Conservation (phyloP, 2,888 invertebrate species). For the Pachymerium ferrugineum region DNA sequence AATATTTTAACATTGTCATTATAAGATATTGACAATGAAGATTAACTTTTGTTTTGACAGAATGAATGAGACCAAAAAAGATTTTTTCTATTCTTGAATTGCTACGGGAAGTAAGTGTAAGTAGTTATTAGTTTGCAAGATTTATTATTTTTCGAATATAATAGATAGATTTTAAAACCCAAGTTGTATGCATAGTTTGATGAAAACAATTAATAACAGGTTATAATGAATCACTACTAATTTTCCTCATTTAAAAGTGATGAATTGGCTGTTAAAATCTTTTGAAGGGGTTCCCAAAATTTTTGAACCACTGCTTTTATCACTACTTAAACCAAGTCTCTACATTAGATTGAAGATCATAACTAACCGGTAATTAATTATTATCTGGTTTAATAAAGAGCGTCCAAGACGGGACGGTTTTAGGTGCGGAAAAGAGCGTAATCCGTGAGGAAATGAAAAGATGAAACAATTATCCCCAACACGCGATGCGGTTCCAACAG, state of each 20-base stretch:
- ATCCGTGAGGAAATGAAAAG: conserved; percentile 8
- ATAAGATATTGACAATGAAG: conserved; percentile 4
- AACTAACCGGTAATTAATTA: background rate
- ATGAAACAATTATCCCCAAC: background rate
- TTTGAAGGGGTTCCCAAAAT: background rate
- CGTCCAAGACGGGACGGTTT: conserved; percentile 21
- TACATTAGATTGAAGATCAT: background rate
- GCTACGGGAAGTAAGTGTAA: conserved; percentile 1
- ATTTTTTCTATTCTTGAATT: background rate
- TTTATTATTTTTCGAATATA: background rate
- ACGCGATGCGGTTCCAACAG: background rate
- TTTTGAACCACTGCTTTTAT: background rate
- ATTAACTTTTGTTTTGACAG: background rate
- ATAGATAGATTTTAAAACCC: background rate
- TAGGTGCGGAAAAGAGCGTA: background rate
- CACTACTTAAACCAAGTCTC: background rate
- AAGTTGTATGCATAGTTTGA: conserved; percentile 10
- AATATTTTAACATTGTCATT: background rate
- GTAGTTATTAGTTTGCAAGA: background rate
- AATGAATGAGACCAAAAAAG: background rate
- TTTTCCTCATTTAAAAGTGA: background rate
- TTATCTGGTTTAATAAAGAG: background rate
- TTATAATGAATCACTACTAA: background rate
- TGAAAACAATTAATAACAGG: background rate
- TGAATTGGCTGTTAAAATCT: too few relatives aligned